A percentile compares a stretch with the other conserved stretches of the same genome.
phyloP scores from a whole-genome alignment of 2,113 vertebrate species.

The Urocynchramus pylzowi region DNA sequence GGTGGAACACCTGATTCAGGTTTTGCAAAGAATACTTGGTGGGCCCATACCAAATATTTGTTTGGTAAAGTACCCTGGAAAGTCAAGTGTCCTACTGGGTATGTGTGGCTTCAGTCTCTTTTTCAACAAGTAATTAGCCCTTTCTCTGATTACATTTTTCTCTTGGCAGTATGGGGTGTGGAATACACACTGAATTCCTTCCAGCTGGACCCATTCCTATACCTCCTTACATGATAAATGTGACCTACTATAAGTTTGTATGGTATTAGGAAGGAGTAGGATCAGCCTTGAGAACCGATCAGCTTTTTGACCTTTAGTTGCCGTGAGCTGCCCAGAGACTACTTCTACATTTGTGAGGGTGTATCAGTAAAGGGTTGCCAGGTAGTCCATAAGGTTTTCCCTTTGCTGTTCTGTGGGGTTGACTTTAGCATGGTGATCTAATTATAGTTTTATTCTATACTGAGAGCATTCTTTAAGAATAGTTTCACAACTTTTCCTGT shows the following conservation, averaged over 20 bases:
- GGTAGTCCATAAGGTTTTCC: not conserved
- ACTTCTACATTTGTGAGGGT: not conserved
- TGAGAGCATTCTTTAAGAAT: not conserved
- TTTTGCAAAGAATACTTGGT: not conserved
- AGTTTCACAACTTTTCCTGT: not conserved
- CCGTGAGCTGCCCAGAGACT: not conserved
- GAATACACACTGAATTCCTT: not conserved
- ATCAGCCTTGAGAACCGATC: not conserved
- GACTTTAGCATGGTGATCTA: not conserved
- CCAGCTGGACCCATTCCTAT: not conserved
- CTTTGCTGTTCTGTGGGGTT: not conserved
- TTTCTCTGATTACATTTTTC: not conserved
- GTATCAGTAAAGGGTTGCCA: not conserved
- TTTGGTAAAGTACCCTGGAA: not conserved
- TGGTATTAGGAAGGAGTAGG: not conserved
- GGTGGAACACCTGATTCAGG: not conserved
- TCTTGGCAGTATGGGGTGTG: fast-evolving
- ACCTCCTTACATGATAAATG: not conserved
- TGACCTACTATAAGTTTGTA: not conserved
- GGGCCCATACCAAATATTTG: not conserved
- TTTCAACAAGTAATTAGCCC: not conserved
- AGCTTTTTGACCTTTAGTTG: not conserved
- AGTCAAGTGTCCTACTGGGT: not conserved
- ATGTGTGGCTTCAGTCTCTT: not conserved
- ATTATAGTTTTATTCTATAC: not conserved